Evolutionary conservation across 1,140 invertebrate species (phyloP).

Genomic region (Parapsyche elsis): DNA sequence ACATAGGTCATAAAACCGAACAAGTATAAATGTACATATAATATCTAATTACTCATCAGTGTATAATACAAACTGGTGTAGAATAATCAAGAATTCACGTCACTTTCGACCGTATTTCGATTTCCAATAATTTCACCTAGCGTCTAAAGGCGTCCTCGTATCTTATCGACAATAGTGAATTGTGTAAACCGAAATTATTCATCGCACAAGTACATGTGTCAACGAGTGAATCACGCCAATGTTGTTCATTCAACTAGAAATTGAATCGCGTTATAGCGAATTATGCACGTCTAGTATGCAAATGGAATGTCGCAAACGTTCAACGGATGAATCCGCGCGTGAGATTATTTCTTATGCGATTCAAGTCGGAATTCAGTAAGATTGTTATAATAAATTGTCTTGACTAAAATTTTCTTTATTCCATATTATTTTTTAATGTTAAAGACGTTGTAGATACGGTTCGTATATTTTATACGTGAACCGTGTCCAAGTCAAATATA

Average conservation of each 20-base stretch:
- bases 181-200: background rate
- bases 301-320: background rate
- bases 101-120: background rate
- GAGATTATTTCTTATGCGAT: background rate
- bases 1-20: too few relatives aligned
- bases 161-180: slow-evolving; percentile 7
- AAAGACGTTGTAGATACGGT: too few relatives aligned
- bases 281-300: background rate
- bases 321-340: background rate
- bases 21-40: too few relatives aligned
- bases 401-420: too few relatives aligned
- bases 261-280: background rate
- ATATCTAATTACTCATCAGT: too few relatives aligned
- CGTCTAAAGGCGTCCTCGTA: background rate
- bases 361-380: too few relatives aligned
- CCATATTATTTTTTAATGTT: too few relatives aligned
- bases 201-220: background rate
- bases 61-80: too few relatives aligned
- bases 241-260: background rate
- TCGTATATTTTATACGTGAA: slow-evolving; percentile 3
- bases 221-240: background rate
- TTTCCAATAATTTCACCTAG: background rate
- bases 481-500: slow-evolving; percentile 5
- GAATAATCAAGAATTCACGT: too few relatives aligned
- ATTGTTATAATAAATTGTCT: too few relatives aligned